These are phyloP conservation scores for Papilio protenor DNA, from an alignment of 2,888 invertebrate genomes.

Conservation along the genomic window DNA sequence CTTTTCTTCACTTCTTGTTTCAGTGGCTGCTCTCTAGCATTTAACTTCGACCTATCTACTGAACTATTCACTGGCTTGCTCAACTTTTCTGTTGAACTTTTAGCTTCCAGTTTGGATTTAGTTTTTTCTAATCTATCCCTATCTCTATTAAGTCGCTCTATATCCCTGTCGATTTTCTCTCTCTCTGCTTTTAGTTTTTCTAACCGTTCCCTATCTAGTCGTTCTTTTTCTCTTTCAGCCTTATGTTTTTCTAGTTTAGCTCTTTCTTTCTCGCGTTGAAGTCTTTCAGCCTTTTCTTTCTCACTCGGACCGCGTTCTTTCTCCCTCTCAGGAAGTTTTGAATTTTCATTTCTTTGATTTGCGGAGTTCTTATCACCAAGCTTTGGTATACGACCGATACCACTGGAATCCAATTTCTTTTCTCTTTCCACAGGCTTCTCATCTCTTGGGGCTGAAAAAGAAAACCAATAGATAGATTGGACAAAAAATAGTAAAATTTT, in stretches of 20 bases:
- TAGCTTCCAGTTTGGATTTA: slow-evolving; percentile 68
- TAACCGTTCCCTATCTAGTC: slow-evolving; percentile 68
- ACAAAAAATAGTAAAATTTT: slow-evolving; percentile 5
- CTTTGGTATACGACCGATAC: slow-evolving; percentile 83
- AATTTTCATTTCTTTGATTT: slow-evolving; percentile 58
- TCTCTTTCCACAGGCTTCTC: slow-evolving; percentile 66
- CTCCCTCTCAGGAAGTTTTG: slow-evolving; percentile 61
- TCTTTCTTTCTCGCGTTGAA: slow-evolving; percentile 51
- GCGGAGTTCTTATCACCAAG: slow-evolving; percentile 66
- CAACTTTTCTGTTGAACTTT: slow-evolving; percentile 56
- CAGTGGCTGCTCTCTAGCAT: slow-evolving; percentile 56
- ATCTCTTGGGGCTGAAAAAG: slow-evolving; percentile 62
- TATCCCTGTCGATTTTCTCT: slow-evolving; percentile 75
- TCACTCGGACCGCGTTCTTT: slow-evolving; percentile 51
- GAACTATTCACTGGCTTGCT: slow-evolving; percentile 58
- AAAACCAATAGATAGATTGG: slow-evolving; percentile 46
- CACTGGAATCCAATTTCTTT: slow-evolving; percentile 63
- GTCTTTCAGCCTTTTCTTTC: slow-evolving; percentile 58
- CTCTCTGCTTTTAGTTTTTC: slow-evolving; percentile 75
- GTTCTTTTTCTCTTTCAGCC: slow-evolving; percentile 57
- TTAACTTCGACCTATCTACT: slow-evolving; percentile 64
- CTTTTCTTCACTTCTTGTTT: slow-evolving; percentile 65
- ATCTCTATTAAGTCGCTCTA: slow-evolving; percentile 71
- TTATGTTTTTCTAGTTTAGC: slow-evolving; percentile 64
- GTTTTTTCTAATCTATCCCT: slow-evolving; percentile 74